Evolutionary conservation across 2,113 vertebrate genomes (phyloP).

Genomic region (rat (Rattus norvegicus)): DNA sequence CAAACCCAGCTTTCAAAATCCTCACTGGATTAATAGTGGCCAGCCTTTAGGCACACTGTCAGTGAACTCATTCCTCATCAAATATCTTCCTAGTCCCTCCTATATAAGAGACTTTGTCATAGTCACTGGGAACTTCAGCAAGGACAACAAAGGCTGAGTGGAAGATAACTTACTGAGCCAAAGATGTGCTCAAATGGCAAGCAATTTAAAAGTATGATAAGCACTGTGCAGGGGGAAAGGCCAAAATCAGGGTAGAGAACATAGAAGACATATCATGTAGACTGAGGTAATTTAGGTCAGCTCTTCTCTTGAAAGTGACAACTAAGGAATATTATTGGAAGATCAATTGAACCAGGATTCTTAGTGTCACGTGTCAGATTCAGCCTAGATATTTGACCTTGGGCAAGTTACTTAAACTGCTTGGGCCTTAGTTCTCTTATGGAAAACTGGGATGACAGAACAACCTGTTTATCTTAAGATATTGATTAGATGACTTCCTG

Average conservation of each 20-base stretch:
- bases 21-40: not conserved
- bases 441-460: conserved; percentile 8
- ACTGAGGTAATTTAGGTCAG: conserved; percentile 5
- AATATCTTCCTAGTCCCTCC: not conserved
- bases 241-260: not conserved
- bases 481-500: not conserved
- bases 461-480: not conserved
- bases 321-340: not conserved
- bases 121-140: not conserved
- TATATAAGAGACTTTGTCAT: not conserved
- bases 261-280: not conserved
- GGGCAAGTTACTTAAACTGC: conserved; percentile 3
- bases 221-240: not conserved
- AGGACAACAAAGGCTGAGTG: not conserved
- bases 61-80: not conserved
- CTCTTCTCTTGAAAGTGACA: not conserved
- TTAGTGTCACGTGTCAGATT: not conserved
- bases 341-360: not conserved
- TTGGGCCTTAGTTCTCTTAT: not conserved
- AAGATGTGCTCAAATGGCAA: not conserved
- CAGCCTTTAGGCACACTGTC: not conserved
- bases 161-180: not conserved
- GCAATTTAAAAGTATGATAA: not conserved
- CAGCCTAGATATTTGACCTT: not conserved
- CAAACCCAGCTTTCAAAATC: conserved; percentile 12